Base-by-base conservation (phyloP, 2,797 vertebrate genomes). In the Limosa lapponica region DNA sequence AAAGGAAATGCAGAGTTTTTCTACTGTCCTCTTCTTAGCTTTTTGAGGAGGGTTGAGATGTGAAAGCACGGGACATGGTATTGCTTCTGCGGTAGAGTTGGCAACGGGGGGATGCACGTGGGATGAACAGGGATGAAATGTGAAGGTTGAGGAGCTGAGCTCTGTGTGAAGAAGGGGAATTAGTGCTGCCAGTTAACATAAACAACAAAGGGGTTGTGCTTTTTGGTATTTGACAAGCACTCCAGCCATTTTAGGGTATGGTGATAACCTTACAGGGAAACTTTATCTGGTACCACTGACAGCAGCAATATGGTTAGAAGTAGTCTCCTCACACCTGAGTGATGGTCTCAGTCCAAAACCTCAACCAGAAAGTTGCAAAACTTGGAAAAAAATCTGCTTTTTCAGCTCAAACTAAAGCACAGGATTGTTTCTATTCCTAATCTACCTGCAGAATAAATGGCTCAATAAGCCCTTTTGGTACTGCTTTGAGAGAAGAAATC, bases 81-180 rank as follows among this genome's bases (percentile, higher is more conserved):
- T 18, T 65, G 54, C 32, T 20, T 9, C 39, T 84, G 37, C 0
- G 0, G 27, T 57, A 49, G 43, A 44, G 14, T 43, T 3, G 6
- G 22, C 36, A 82, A 41, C 1, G 5, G 4, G 34, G 13, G 18
- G 30, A 46, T 34, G 19, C 1, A 12, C 34, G 84, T 41, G 19
- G 41, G 23, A 39, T 0, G 4, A 43, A 19, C 27, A 58, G 64
- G 57, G 52, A 30, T 10, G 27, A 70, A 79, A 73, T 0, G 0
- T 5, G 25, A 58, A 57, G 23, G 13, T 41, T 41, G 59, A 71
- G 48, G 24, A 89, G 48, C 12, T 2, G 5, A 19, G 32, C 16
- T 73, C 55, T 13, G 6, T 3, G 1, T 36, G 57, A 8, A n/a
- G 36, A 55, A 69, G 27, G 16, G 4, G 30, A 77, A 48, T 36